phyloP scores from a whole-genome alignment of 2,113 vertebrate species.

The Castor canadensis region DNA sequence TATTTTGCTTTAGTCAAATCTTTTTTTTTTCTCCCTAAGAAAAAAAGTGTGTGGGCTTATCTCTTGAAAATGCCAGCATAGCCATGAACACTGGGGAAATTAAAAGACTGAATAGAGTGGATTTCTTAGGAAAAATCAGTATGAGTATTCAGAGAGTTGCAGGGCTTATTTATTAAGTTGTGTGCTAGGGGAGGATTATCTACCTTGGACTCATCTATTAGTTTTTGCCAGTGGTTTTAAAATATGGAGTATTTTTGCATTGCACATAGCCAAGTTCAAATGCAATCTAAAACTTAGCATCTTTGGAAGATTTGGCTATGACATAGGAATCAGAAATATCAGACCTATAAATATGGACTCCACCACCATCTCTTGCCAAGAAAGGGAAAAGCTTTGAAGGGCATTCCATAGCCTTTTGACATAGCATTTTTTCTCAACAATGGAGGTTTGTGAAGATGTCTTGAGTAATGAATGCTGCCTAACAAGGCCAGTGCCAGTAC shows the following conservation, averaged over 20 bases:
- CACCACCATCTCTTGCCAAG: neutral
- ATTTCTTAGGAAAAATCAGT: slow-evolving; percentile 65
- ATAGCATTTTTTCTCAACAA: neutral
- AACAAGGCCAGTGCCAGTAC: neutral
- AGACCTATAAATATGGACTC: neutral
- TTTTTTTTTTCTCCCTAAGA: neutral
- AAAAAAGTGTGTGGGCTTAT: slow-evolving; percentile 69
- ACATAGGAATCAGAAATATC: slow-evolving; percentile 63
- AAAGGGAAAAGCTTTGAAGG: neutral
- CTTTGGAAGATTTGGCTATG: neutral
- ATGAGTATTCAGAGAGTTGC: neutral
- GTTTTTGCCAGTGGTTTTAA: slow-evolving; percentile 32
- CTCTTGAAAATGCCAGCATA: slow-evolving; percentile 74
- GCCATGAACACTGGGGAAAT: slow-evolving; percentile 77
- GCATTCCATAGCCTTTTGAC: neutral
- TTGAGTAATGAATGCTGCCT: neutral
- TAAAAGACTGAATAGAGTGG: slow-evolving; percentile 65
- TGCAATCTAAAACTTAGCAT: slow-evolving; percentile 50
- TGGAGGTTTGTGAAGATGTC: neutral
- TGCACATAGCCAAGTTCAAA: slow-evolving; percentile 59
- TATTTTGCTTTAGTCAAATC: slow-evolving; percentile 62
- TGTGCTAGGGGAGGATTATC: slow-evolving; percentile 66
- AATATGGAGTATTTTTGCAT: slow-evolving; percentile 54
- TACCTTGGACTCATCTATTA: slow-evolving; percentile 47
- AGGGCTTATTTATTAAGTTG: slow-evolving; percentile 67